Evolutionary conservation across 1,140 invertebrate species (phyloP), one percentile per base, ranked within the genome.

Genomic region (Drosophila elegans): DNA sequence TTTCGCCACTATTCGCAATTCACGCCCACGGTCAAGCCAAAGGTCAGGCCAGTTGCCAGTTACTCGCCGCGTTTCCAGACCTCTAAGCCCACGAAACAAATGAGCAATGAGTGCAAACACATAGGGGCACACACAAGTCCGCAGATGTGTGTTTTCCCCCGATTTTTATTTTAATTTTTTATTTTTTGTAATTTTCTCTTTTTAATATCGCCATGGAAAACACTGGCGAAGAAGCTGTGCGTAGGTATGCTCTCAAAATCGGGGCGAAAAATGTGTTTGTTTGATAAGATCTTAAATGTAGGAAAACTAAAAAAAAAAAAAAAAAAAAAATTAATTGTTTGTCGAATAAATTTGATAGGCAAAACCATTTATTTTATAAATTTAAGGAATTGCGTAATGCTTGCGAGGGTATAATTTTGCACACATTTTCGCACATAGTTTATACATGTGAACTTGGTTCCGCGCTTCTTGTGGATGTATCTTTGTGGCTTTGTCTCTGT

Each of bases 1-100:
- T 77, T 85, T 86, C 61, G 74, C 82, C 75, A 76, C 73, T 61
- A 77, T 77, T 77, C 63, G 63, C 83, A 82, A 72, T 81, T 78
- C 60, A 86, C 83, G 83, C 83, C 83, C 83, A 88, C 83, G 83
- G 83, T 88, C 83, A 88, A 77, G 83, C 79, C 79, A 86, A 86
- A 86, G 83, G 83, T 86, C 80, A 80, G 46, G 38, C 66, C 57
- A 51, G 45, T 57, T 66, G 63, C 53, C 41, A 46, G 48, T 51
- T 62, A 16, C 45, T 32, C 29, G 29, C 29, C 29, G 29, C 29
- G 29, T 32, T 32, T 32, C 29, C 29, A 32, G 29, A 32, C 29
- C 29, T 44, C 64, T 71, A 46, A 69, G 32, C 51, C 51, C 49
- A 69, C 46, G 45, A 69, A 74, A 73, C 44, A 72, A 74, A 74